A percentile compares a stretch with the other conserved stretches of the same genome.
These are phyloP conservation scores for Danio albolineatus DNA, from an alignment of 2,797 vertebrate species.

Conservation along the genomic window DNA sequence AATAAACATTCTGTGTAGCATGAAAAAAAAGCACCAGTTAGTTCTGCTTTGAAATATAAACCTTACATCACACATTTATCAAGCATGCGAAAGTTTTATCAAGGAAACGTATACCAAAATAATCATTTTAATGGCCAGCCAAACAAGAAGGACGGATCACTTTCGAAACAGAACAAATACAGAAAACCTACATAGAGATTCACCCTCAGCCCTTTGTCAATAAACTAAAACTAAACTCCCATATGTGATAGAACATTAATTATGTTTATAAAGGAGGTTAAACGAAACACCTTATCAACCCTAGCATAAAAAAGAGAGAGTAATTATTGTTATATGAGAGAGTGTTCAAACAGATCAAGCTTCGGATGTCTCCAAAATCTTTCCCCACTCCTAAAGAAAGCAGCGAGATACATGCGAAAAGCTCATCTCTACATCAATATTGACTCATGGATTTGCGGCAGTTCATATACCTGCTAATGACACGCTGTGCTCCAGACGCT, in stretches of 20 bases:
- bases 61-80: too few species aligned
- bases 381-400: constrained; percentile 10
- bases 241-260: neutral
- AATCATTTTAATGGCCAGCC: too few species aligned
- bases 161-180: neutral
- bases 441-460: neutral
- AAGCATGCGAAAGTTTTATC: neutral
- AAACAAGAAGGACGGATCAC: neutral
- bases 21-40: too few species aligned
- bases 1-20: too few species aligned
- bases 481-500: constrained; percentile 50
- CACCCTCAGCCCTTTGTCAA: constrained; percentile 38
- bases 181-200: constrained; percentile 12
- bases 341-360: constrained; percentile 56
- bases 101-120: too few species aligned
- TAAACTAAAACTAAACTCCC: constrained; percentile 21
- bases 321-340: constrained; percentile 65
- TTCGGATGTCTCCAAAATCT: neutral
- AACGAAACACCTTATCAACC: constrained; percentile 18
- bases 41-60: too few species aligned
- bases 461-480: neutral
- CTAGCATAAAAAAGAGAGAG: constrained; percentile 33
- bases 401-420: neutral
- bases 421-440: constrained; percentile 35
- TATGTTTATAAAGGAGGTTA: neutral